These are phyloP conservation scores for Trichonephila inaurata DNA, from an alignment of 1,140 invertebrate species.

Conservation along the genomic window DNA sequence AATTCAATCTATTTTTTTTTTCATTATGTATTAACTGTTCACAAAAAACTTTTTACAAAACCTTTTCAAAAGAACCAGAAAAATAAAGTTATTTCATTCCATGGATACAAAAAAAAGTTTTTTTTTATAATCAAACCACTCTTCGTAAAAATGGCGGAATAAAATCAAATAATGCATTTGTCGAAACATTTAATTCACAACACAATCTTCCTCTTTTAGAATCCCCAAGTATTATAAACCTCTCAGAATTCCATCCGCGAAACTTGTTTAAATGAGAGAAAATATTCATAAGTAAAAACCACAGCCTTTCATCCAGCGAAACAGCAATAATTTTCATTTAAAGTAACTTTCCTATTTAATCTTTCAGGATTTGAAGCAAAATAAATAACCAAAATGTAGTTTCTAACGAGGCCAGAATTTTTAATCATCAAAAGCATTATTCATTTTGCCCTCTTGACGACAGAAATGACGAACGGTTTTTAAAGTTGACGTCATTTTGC, in stretches of 20 bases:
- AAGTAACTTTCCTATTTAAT: constrained; percentile 26
- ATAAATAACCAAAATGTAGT: not conserved
- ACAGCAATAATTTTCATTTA: constrained; percentile 32
- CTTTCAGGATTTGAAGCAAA: not conserved
- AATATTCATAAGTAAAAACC: constrained; percentile 35
- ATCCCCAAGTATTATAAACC: not conserved
- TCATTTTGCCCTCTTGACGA: not conserved
- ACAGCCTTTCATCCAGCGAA: not conserved
- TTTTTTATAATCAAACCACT: no score
- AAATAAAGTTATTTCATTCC: no score
- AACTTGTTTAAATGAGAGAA: constrained; percentile 18
- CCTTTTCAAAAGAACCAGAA: no score
- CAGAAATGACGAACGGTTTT: constrained; percentile 38
- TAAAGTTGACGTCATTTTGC: constrained; percentile 10
- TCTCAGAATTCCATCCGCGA: not conserved
- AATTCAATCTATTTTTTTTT: no score
- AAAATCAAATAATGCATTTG: not conserved
- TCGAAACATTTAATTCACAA: not conserved
- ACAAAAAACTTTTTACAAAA: no score
- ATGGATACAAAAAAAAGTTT: no score
- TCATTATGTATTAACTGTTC: no score
- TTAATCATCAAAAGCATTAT: constrained; percentile 27
- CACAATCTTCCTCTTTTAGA: not conserved
- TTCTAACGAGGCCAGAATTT: not conserved
- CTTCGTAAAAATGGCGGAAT: not conserved